Evolutionary conservation across 2,888 invertebrate genomes (phyloP).

Genomic region (Siphlonurus alternatus): DNA sequence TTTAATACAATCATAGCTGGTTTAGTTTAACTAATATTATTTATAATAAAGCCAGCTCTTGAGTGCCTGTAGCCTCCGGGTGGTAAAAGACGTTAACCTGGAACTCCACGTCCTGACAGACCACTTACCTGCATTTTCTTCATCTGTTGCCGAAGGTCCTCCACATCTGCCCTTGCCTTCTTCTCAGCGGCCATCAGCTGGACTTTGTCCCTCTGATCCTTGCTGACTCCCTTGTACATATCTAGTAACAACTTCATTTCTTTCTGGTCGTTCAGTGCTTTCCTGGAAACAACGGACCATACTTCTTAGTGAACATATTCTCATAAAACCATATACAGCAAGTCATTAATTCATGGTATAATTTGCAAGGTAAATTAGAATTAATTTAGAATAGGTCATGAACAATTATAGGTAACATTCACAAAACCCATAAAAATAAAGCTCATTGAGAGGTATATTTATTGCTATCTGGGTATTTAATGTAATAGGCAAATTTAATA

Average conservation of each 20-base stretch:
- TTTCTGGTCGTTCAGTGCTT: constrained; percentile 82
- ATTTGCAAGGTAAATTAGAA: too few species aligned
- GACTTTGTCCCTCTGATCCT: constrained; percentile 91
- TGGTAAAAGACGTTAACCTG: neutral
- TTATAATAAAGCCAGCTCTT: too few species aligned
- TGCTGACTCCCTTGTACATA: constrained; percentile 95
- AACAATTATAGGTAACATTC: neutral
- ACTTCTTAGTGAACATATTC: constrained; percentile 4
- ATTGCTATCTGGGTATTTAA: too few species aligned
- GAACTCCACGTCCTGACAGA: neutral
- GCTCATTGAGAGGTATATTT: too few species aligned
- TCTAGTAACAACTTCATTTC: constrained; percentile 87
- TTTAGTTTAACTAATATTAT: neutral
- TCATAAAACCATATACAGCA: neutral
- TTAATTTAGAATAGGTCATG: neutral
- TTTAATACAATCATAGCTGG: too few species aligned
- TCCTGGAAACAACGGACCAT: constrained; percentile 47
- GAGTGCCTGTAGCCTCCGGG: neutral
- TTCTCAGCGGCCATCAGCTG: constrained; percentile 91
- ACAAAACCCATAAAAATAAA: neutral
- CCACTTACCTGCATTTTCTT: constrained; percentile 61
- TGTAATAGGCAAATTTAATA: too few species aligned
- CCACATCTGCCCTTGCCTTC: constrained; percentile 75
- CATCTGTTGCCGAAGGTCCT: constrained; percentile 69
- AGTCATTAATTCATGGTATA: constrained; percentile 1